A percentile compares a stretch with the other conserved stretches of the same genome.
Evolutionary conservation across 35 echinoderm and acorn worm genomes (phyloP).

Genomic region (Hemicentrotus pulcherrimus): DNA sequence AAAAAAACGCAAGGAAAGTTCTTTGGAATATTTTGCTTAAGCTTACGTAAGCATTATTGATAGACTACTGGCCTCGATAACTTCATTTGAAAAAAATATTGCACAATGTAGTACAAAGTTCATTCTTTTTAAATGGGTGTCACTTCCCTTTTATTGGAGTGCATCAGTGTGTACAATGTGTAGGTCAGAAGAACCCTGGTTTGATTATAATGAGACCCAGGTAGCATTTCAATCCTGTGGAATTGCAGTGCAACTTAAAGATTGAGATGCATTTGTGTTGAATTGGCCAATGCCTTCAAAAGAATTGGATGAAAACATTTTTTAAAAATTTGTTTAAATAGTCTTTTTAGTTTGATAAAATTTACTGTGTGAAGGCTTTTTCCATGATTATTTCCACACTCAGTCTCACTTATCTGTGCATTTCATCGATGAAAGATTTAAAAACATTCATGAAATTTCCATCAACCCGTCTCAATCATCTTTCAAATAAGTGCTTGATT

Average conservation of each 20-base stretch:
- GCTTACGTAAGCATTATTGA: no score
- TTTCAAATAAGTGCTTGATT: slow-evolving; percentile 18
- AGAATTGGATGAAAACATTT: background rate
- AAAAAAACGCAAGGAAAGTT: no score
- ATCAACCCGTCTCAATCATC: background rate
- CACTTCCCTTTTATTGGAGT: background rate
- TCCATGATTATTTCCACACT: background rate
- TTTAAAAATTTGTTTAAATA: background rate
- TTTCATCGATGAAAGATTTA: background rate
- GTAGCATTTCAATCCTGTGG: background rate
- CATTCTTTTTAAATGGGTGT: background rate
- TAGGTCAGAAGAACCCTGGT: background rate
- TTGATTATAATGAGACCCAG: background rate
- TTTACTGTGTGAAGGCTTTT: background rate
- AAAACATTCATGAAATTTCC: background rate
- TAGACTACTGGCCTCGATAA: no score
- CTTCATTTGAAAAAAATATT: background rate
- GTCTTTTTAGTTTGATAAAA: background rate
- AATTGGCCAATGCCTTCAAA: background rate
- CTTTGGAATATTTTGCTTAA: no score
- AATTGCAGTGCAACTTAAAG: background rate
- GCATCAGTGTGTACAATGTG: background rate
- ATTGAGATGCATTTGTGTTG: background rate
- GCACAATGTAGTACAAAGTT: background rate
- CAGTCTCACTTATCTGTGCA: background rate